Base-by-base conservation (phyloP, 2,888 invertebrate species). In the Aromia moschata region DNA sequence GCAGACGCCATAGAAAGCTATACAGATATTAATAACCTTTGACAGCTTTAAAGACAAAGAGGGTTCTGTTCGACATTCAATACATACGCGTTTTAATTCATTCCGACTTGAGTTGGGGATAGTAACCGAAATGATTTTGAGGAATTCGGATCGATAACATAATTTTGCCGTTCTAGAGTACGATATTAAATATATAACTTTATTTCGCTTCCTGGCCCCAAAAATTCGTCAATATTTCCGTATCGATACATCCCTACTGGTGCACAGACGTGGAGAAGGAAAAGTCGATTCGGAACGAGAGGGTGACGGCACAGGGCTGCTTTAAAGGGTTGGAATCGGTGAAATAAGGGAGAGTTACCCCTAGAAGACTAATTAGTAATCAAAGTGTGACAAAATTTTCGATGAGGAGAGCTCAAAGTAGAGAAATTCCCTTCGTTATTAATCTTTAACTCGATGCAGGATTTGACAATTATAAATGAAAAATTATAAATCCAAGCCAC, bases 341-440 rank as follows among this genome's bases (percentile, higher is more conserved):
- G 66, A 79, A 80, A 79, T 79, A 77, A 78, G 78, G 78, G 78
- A 78, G 76, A 70, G 70, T 70, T 70, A 72, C 76, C 79, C 79
- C 79, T 80, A 81, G 80, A 82, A 82, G 83, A 80, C 84, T 84
- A 84, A 84, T 84, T 84, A 84, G 84, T 84, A 84, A 84, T 84
- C 84, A 84, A 84, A 84, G 84, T 83, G 78, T 78, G 78, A 78
- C 78, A 76, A 77, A 78, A 78, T 79, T 77, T 68, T 62, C 70
- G 68, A 70, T 67, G 70, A 72, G 66, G 61, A 59, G 53, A 55
- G 61, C 62, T 66, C 66, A 64, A 66, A 66, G 66, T 64, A 65
- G 65, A 62, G 65, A 64, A 59, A 64, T 64, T 62, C 62, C 60
- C 66, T 66, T 62, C 64, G 58, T 66, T 66, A 66, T 66, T 66